phyloP scores from a whole-genome alignment of 2,888 invertebrate species.

The Sphaerophoria taeniata region DNA sequence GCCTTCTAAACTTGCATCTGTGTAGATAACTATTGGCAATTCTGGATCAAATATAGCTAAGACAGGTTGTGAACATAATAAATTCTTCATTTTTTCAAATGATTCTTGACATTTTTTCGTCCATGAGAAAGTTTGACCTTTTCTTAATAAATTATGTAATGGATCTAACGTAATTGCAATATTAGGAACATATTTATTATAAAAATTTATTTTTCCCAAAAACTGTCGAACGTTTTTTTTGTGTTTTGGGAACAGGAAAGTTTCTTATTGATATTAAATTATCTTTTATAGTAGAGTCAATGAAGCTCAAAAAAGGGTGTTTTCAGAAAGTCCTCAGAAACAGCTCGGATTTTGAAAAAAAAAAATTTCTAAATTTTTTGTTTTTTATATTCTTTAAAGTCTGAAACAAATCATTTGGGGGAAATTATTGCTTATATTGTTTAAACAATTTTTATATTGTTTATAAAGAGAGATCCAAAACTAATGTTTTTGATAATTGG shows the following conservation, averaged over 20 bases:
- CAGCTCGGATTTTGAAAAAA: too few species aligned
- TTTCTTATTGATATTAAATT: constrained; percentile 40
- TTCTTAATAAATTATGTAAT: constrained; percentile 64
- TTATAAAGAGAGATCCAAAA: too few species aligned
- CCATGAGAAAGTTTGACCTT: constrained; percentile 56
- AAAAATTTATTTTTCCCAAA: constrained; percentile 70
- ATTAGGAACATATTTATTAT: constrained; percentile 67
- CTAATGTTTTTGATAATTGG: too few species aligned
- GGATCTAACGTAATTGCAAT: constrained; percentile 57
- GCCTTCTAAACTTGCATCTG: constrained; percentile 68
- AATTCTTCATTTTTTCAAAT: constrained; percentile 52
- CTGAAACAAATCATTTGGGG: too few species aligned
- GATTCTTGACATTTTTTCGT: constrained; percentile 60
- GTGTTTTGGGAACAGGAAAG: constrained; percentile 65
- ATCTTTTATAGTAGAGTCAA: too few species aligned
- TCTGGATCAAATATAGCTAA: constrained; percentile 69
- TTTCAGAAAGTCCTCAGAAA: too few species aligned
- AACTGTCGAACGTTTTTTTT: constrained; percentile 66
- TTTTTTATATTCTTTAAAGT: too few species aligned
- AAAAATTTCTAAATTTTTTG: too few species aligned
- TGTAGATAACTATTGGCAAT: constrained; percentile 66
- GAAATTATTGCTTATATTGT: too few species aligned
- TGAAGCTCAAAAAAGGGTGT: too few species aligned
- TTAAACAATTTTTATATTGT: too few species aligned
- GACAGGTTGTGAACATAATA: constrained; percentile 66